Evolutionary conservation across 2,888 invertebrate genomes (phyloP), one percentile per base, ranked within the genome.

Genomic region (Oligia latruncula): DNA sequence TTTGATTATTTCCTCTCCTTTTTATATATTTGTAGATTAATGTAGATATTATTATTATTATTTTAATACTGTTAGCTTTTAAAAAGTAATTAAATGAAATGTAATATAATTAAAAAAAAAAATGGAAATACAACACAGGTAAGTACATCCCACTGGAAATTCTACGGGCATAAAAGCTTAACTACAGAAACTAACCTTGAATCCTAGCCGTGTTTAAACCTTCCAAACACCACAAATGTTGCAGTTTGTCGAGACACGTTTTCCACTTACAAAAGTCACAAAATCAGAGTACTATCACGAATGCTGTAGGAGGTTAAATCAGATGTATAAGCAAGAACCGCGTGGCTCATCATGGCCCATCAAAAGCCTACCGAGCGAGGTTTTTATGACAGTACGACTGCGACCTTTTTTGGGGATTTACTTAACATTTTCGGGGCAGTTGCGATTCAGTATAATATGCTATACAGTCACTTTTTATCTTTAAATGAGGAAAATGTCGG

Each of bases 331-430:
- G 9, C 35, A 73, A 67, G n/a, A 43, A 46, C 74, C 8, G n/a
- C 67, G 20, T 13, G 43, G 66, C 52, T 52, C 60, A 43, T 66
- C n/a, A 52, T 60, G 17, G 43, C 43, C 80, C 66, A 74, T 80
- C 80, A 74, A 68, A 66, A 52, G 43, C 35, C 0, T 17, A n/a
- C 66, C 40, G 29, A 80, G 43, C 66, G 60, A 23, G 5, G 46
- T 15, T 80, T 73, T 80, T 80, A 80, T 46, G 74, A 43, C 43
- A 35, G 5, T 23, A 13, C 35, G 20, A 46, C 52, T 4, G 15
- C 35, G n/a, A 52, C 74, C 80, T 74, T 80, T 52, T 80, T 62
- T 72, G 20, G 5, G 3, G 11, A 49, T 52, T 52, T 80, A 78
- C 35, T 55, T 46, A 17, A 65, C 4, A 55, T 66, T 60, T 66